Evolutionary conservation across 2,888 invertebrate genomes (phyloP), one percentile per base, ranked within the genome.

Genomic region (Cylindroiulus punctatus): DNA sequence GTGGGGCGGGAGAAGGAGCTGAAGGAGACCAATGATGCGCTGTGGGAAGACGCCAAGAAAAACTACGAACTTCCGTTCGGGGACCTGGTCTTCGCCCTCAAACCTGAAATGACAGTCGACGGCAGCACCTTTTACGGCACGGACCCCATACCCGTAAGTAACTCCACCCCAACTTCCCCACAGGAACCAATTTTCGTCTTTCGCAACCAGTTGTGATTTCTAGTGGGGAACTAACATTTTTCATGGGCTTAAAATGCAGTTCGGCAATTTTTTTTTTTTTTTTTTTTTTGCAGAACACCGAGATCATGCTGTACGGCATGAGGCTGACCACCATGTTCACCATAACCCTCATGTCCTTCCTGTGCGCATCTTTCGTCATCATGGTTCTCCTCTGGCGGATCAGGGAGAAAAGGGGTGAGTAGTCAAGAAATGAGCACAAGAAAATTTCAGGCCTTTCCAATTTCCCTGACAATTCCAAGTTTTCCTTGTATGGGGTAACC

Each of bases 331-430:
- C 86, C 32, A 26, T 86, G 32, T 86, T 86, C 84, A 86, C 86
- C 52, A 86, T 86, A 17, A 42, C 52, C 2, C 65, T 86, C 22
- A 86, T 86, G 86, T 86, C 86, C 30, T 86, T 86, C 22, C 40
- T 86, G 14, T 84, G 86, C 36, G 36, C 86, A 10, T 85, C 84
- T 2, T 86, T 86, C 40, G 86, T 86, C 32, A 36, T 86, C 36
- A 44, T 30, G 32, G 86, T 86, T 1, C 30, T 84, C 84, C n/a
- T 86, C 30, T 86, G 86, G 86, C 26, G 84, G 32, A 40, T 86
- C 5, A 19, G 86, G 14, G 86, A 86, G 76, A 86, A 84, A 65
- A 86, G 44, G 84, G 65, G 86, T 86, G 32, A 83, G 76, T 22
- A 22, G 76, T 26, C 22, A 22, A 76, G 22, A 76, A 76, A 8